Percentiles rank a stretch among this genome's conserved stretches.
These are phyloP conservation scores for Cynocephalus volans DNA, from an alignment of 2,113 vertebrate species.

Conservation along the genomic window DNA sequence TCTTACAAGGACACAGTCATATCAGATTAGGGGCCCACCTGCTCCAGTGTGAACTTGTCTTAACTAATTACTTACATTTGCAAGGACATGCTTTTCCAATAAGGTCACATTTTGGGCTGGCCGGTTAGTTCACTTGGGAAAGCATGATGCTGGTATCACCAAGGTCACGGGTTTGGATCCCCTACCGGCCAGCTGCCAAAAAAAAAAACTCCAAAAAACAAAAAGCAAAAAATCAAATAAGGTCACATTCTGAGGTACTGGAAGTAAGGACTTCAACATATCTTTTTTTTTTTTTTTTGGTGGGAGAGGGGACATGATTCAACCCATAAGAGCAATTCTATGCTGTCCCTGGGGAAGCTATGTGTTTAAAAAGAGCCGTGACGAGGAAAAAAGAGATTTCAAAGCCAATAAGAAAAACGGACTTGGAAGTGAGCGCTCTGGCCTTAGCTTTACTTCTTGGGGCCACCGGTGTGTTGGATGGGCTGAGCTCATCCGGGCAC, in stretches of 20 bases:
- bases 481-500: not conserved
- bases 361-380: conserved; percentile 11
- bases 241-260: not conserved
- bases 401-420: conserved; percentile 55
- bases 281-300: not conserved
- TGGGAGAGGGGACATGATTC: too few relatives aligned
- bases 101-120: not conserved
- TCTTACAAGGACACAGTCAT: not conserved
- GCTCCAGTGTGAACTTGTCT: not conserved
- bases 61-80: not conserved
- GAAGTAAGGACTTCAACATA: not conserved
- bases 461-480: not conserved
- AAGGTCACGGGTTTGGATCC: too few relatives aligned
- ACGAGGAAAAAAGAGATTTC: conserved; percentile 52
- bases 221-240: too few relatives aligned
- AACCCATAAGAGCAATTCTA: not conserved
- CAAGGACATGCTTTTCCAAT: not conserved
- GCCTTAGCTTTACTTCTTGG: not conserved
- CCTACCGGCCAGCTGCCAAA: too few relatives aligned
- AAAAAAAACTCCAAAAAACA: too few relatives aligned
- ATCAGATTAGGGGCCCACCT: not conserved
- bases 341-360: conserved; percentile 10
- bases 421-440: not conserved
- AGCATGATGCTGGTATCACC: too few relatives aligned
- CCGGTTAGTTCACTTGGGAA: too few relatives aligned